Base-by-base conservation (phyloP, 2,888 invertebrate genomes). In the Pardosa pseudoannulata region DNA sequence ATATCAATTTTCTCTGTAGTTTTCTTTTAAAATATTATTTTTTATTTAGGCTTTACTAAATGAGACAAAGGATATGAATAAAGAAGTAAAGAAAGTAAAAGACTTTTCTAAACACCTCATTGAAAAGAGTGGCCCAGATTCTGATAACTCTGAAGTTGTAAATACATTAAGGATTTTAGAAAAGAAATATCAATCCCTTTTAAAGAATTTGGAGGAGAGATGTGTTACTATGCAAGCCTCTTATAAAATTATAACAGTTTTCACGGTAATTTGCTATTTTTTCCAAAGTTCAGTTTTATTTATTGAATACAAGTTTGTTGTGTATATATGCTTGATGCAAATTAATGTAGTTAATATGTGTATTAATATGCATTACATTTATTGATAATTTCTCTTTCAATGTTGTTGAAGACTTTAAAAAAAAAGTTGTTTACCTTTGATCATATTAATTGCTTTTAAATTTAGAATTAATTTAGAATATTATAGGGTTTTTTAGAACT, bases 231-330 rank as follows among this genome's bases (percentile, higher is more conserved):
- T 97, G 73, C 96, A 96, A 89, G 96, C 96, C 0, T 97, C 97
- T 0, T 96, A 96, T 0, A 95, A 95, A 0, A 96, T 97, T 0
- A 95, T 96, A 73, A 94, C 96, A 0, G 95, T 96, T 90, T 97
- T 97, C 92, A 96, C 96, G 92, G 94, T 94, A 89, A 7, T 5
- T 31, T 36, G 9, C n/a, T n/a, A n/a, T n/a, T n/a, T n/a, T n/a
- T n/a, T n/a, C n/a, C n/a, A n/a, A n/a, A n/a, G n/a, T n/a, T n/a
- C n/a, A n/a, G n/a, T n/a, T n/a, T n/a, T n/a, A n/a, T n/a, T n/a
- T n/a, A n/a, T n/a, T n/a, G n/a, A n/a, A n/a, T n/a, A n/a, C n/a
- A n/a, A n/a, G n/a, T n/a, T n/a, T n/a, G n/a, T n/a, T n/a, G n/a
- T n/a, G n/a, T n/a, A n/a, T n/a, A n/a, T n/a, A n/a, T n/a, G n/a